These are phyloP conservation scores for cat (Felis catus) DNA, from an alignment of 2,113 vertebrate genomes.

Conservation along the genomic window F.catus_Fca126_mat1.0 CM031422.1:12801001-12801500, in stretches of 20 bases:
- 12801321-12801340: neutral
- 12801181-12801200: neutral
- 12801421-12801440: neutral
- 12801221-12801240: neutral
- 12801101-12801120: neutral
- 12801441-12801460: neutral
- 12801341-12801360: neutral
- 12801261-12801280: neutral
- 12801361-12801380: neutral
- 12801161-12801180: neutral
- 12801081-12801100: neutral
- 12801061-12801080: neutral
- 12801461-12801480: neutral
- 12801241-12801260: neutral
- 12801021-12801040: fast-evolving
- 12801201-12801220: neutral
- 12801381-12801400: neutral
- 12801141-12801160: neutral
- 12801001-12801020: neutral
- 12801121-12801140: neutral
- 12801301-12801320: neutral
- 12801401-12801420: neutral
- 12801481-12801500: neutral
- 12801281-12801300: neutral
- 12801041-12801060: neutral